These are phyloP conservation scores for Sebastolobus alascanus DNA, from an alignment of 2,797 vertebrate genomes.

Conservation along the genomic window DNA sequence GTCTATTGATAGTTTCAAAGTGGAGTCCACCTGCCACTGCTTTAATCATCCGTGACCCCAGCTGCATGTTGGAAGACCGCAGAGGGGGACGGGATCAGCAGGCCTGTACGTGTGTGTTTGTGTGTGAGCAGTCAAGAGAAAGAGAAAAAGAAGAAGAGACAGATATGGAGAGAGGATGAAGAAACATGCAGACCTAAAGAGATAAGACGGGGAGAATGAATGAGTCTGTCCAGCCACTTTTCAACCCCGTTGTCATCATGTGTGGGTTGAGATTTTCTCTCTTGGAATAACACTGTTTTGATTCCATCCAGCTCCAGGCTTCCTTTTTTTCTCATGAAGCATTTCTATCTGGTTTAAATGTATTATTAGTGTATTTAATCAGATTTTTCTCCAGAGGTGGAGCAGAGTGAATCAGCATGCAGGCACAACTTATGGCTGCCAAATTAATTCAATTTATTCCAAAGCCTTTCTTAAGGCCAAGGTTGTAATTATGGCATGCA, in stretches of 20 bases:
- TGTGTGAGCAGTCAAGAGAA: slow-evolving; percentile 43
- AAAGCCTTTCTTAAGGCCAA: slow-evolving; percentile 78
- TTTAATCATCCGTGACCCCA: slow-evolving; percentile 85
- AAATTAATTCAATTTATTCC: slow-evolving; percentile 82
- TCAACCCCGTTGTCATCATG: slow-evolving; percentile 9
- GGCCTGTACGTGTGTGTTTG: slow-evolving; percentile 25
- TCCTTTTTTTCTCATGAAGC: slow-evolving; percentile 24
- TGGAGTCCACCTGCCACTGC: slow-evolving; percentile 84
- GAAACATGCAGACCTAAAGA: slow-evolving; percentile 46
- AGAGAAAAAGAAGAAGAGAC: slow-evolving; percentile 12
- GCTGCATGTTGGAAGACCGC: slow-evolving; percentile 69
- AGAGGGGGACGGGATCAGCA: slow-evolving; percentile 58
- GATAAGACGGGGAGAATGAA: slow-evolving; percentile 19
- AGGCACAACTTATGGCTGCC: slow-evolving; percentile 71
- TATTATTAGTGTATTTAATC: slow-evolving; percentile 74
- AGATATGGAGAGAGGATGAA: slow-evolving; percentile 45
- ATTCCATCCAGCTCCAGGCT: slow-evolving; percentile 29
- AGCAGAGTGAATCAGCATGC: slow-evolving; percentile 70
- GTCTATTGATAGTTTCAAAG: slow-evolving; percentile 86
- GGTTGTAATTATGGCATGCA: slow-evolving; percentile 81
- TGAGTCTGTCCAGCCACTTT: slow-evolving; percentile 17
- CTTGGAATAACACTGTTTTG: slow-evolving; percentile 34
- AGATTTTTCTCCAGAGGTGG: slow-evolving; percentile 66
- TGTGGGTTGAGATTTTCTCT: slow-evolving; percentile 22
- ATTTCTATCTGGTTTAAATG: slow-evolving; percentile 58